Base-by-base conservation (phyloP, 2,113 vertebrate genomes). In the Syngnathus typhle region DNA sequence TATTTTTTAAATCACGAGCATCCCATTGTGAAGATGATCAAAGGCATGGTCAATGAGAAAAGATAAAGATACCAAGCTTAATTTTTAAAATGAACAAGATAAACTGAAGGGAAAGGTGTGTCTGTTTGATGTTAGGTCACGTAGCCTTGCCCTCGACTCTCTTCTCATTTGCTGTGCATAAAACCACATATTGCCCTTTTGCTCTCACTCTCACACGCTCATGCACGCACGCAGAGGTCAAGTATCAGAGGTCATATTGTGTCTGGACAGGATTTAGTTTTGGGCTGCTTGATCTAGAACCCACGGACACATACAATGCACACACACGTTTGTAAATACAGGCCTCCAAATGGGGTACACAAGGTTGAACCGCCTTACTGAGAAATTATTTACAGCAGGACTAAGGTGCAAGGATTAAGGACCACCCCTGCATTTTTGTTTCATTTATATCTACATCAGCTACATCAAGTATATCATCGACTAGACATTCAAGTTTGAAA, bases 131-230 rank as follows among this genome's bases (percentile, higher is more conserved):
- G 12, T 11, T 15, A 51, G 52, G 49, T 54, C 39, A 41, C 49
- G 4, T 27, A 23, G 49, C 4, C 23, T 52, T 78, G 51, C 43
- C 65, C 65, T 55, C 37, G 44, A 61, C 52, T 60, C 70, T 32
- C 70, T 64, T 74, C 70, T 74, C 70, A 84, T 76, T 74, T 78
- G 61, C 65, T 72, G 64, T 64, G 73, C 70, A 78, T 85, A 43
- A 81, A 67, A 66, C 39, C 69, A 47, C 54, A 73, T 18, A 43
- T 64, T 23, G 13, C 21, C n/a, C 23, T 36, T 11, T 15, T 4
- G 10, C 60, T 43, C 38, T 15, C 19, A n/a, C n/a, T n/a, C n/a
- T n/a, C n/a, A n/a, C n/a, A 3, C 27, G 23, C 52, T 9, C 68
- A 61, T 3, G 27, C 27, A 27, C 27, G n/a, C n/a, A n/a, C 44